phyloP scores from a whole-genome alignment of 2,797 vertebrate species.

The Eidolon dupreanum region DNA sequence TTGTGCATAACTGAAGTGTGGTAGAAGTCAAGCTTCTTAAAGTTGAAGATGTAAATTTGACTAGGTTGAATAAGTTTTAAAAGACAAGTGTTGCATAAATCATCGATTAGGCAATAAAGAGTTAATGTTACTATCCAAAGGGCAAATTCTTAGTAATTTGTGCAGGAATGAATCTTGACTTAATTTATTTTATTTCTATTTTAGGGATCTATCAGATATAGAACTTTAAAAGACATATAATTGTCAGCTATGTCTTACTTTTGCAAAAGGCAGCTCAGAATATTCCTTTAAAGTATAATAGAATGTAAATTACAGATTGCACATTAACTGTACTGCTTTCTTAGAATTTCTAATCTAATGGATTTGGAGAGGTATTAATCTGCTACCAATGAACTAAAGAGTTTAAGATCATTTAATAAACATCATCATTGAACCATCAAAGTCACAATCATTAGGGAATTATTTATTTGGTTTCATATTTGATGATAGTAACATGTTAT shows the following conservation, averaged over 20 bases:
- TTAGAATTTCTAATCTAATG: conserved; percentile 58
- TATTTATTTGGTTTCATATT: conserved; percentile 22
- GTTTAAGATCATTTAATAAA: conserved; percentile 34
- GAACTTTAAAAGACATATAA: conserved; percentile 43
- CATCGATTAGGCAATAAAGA: not conserved
- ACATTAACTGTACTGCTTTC: not conserved
- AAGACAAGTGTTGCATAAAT: not conserved
- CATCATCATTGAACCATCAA: conserved; percentile 15
- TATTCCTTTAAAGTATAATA: conserved; percentile 44
- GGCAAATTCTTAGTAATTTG: conserved; percentile 22
- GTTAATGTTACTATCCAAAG: conserved; percentile 23
- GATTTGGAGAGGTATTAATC: conserved; percentile 32
- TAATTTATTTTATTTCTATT: conserved; percentile 31
- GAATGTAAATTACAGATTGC: conserved; percentile 11
- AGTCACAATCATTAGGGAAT: conserved; percentile 6
- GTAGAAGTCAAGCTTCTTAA: not conserved
- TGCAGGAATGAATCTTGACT: not conserved
- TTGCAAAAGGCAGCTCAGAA: conserved; percentile 6
- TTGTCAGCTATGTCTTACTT: conserved; percentile 49
- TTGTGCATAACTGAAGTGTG: not conserved
- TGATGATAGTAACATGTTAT: not conserved
- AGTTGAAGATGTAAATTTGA: not conserved
- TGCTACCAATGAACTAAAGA: not conserved
- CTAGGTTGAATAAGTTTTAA: not conserved
- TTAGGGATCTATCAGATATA: conserved; percentile 19